Percentiles rank a stretch among this genome's conserved stretches.
Conservation (phyloP, 2,113 vertebrate genomes). For the Jacana jacana region DNA sequence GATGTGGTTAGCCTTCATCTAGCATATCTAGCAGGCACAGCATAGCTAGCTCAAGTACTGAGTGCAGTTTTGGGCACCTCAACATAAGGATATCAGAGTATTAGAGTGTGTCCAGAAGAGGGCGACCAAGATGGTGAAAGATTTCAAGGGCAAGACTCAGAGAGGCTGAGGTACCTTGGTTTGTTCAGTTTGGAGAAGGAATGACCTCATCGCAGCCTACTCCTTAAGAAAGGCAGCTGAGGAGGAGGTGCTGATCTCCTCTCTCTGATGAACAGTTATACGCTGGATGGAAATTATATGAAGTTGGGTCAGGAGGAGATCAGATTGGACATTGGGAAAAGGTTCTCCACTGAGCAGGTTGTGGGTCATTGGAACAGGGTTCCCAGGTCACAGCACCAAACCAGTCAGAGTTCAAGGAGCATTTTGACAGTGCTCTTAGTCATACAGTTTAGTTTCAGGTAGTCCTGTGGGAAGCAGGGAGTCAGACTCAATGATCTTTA, state of each 20-base stretch:
- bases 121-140: background rate
- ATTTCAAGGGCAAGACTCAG: background rate
- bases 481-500: background rate
- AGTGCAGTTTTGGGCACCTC: background rate
- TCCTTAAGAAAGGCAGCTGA: background rate
- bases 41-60: too few species aligned
- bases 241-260: background rate
- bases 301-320: background rate
- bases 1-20: background rate
- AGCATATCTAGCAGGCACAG: background rate
- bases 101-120: background rate
- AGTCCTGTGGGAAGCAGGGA: background rate
- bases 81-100: background rate
- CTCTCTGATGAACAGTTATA: background rate
- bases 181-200: background rate
- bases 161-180: background rate
- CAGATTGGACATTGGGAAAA: background rate
- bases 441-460: background rate
- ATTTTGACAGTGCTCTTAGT: background rate
- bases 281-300: background rate
- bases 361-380: background rate
- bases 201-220: background rate
- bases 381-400: background rate
- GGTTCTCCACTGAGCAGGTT: background rate
- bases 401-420: background rate